Evolutionary conservation across 2,113 vertebrate genomes (phyloP).

Genomic region (Puma concolor): DNA sequence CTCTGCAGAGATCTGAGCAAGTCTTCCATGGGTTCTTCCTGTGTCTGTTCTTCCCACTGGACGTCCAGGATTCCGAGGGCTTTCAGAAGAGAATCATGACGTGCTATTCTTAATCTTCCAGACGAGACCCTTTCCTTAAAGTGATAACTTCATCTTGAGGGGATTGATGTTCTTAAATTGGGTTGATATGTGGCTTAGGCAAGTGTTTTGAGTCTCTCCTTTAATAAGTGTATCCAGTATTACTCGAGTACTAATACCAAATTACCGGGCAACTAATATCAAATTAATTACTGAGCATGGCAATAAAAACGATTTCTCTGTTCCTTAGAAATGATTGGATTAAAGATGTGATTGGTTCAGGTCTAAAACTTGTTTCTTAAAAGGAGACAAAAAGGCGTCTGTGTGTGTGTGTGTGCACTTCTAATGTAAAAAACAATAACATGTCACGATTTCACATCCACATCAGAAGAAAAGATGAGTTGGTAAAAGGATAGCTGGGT

Average conservation of each 20-base stretch:
- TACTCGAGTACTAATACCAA: neutral
- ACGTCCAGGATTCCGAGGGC: neutral
- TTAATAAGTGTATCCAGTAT: neutral
- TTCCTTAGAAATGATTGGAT: neutral
- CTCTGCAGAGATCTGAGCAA: neutral
- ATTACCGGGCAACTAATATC: neutral
- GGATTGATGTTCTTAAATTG: neutral
- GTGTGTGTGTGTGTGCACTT: neutral
- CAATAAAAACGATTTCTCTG: neutral
- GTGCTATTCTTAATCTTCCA: neutral
- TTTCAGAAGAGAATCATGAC: constrained; percentile 62
- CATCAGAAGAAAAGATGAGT: neutral
- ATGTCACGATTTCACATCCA: neutral
- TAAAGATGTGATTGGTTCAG: neutral
- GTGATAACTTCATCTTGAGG: neutral
- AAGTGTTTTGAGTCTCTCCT: neutral
- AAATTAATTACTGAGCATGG: neutral
- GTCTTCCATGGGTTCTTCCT: constrained; percentile 41
- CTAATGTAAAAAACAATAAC: neutral
- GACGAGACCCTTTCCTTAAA: neutral
- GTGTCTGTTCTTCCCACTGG: neutral
- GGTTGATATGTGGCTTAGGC: neutral
- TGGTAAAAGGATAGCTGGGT: neutral
- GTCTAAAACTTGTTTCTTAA: neutral
- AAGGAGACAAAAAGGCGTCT: neutral